Evolutionary conservation across 1,140 invertebrate species (phyloP), one percentile per base, ranked within the genome.

Genomic region (Papilio glaucus): DNA sequence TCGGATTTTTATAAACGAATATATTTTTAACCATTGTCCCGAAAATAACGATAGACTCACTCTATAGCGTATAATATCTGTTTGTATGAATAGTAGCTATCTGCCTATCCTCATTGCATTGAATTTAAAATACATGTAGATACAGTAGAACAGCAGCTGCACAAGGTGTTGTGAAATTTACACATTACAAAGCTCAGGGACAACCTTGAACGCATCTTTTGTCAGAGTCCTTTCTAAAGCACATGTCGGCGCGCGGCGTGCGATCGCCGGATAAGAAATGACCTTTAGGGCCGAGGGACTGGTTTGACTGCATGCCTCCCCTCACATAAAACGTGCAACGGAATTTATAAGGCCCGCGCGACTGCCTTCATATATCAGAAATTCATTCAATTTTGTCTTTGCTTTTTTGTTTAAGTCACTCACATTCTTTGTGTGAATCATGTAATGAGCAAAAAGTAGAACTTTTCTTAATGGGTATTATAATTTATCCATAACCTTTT

Each of bases 291-390:
- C 78, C 73, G 72, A 77, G 74, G 76, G 82, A 90, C 88, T 85
- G 83, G 88, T 90, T 76, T 78, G 83, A 88, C 88, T 77, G 81
- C 86, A 87, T 89, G 84, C 79, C 85, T 85, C 78, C 42, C 69
- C 57, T 65, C 73, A 70, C 72, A 72, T 65, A 71, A n/a, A 65
- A 65, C 62, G 62, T 65, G 62, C 71, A 53, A 49, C 39, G 77
- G 77, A 77, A 81, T 81, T 75, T 75, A 76, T 77, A 77, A 73
- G 62, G 75, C 73, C 75, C 62, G 62, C 18, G 33, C 62, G 37
- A 12, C 62, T 65, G 62, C 62, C 60, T 62, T 62, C 49, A 57
- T 57, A 57, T 57, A 57, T 57, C 49, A 26, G 49, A 57, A 21
- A 24, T 57, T 57, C 49, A 57, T 57, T 57, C 49, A 57, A 57